Evolutionary conservation across 1,140 invertebrate species (phyloP).

Genomic region (Teleogryllus occipitalis): DNA sequence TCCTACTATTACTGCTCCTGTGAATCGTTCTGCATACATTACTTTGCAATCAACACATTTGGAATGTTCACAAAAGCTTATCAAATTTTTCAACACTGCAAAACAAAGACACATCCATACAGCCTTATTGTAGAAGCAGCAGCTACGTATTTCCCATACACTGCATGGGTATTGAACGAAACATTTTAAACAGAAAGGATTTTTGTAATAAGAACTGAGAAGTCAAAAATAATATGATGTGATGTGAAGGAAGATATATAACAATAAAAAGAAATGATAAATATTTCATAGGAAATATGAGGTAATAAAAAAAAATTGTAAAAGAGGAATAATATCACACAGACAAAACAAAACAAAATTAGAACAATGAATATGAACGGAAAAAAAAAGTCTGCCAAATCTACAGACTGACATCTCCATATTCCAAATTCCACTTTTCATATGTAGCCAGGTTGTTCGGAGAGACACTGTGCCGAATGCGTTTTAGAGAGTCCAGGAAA

Average conservation of each 20-base stretch:
- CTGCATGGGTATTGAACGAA: neutral
- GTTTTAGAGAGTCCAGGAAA: slow-evolving; percentile 81
- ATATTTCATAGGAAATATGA: neutral
- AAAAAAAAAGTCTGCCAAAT: neutral
- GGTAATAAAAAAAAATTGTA: neutral
- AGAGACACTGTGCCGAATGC: slow-evolving; percentile 84
- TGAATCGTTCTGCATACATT: neutral
- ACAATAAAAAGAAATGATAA: neutral
- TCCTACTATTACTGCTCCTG: neutral
- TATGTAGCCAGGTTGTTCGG: slow-evolving; percentile 75
- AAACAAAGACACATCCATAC: neutral
- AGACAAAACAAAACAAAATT: no score
- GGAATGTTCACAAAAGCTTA: neutral
- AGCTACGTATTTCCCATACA: neutral
- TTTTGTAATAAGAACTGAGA: no score
- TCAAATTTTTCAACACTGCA: neutral
- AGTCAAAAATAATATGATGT: no score
- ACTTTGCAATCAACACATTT: neutral
- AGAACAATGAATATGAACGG: no score
- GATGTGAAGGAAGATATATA: neutral
- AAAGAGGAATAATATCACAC: no score
- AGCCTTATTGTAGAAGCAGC: neutral
- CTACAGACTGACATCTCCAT: slow-evolving; percentile 73
- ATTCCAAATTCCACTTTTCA: slow-evolving; percentile 89
- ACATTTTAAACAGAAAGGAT: no score